Conservation (phyloP, 2,888 invertebrate species). For the Cheilosia impressa region DNA sequence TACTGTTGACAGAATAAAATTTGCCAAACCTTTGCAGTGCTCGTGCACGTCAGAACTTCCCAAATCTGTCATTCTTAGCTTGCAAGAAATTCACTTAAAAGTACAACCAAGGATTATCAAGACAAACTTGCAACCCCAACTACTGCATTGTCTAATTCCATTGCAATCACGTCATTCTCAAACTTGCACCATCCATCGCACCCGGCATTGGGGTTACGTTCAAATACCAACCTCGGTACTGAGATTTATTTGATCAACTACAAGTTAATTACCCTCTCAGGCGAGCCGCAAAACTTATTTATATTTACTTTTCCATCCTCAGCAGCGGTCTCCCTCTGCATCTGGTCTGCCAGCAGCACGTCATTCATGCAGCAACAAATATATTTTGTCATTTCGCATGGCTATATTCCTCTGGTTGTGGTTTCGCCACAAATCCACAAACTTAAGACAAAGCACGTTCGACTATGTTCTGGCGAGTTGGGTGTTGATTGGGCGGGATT, state of each 20-base stretch:
- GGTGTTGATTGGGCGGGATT: slow-evolving; percentile 12
- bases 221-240: slow-evolving; percentile 19
- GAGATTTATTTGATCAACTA: slow-evolving; percentile 65
- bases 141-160: not conserved
- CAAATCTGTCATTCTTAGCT: too few relatives aligned
- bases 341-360: slow-evolving; percentile 9
- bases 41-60: too few relatives aligned
- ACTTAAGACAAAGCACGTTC: slow-evolving; percentile 60
- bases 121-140: not conserved
- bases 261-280: slow-evolving; percentile 71
- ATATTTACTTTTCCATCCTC: slow-evolving; percentile 54
- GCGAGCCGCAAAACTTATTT: slow-evolving; percentile 71
- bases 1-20: too few relatives aligned
- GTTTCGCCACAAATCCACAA: slow-evolving; percentile 47
- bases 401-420: slow-evolving; percentile 31
- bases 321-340: not conserved
- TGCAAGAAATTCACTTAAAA: too few relatives aligned
- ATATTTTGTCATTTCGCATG: slow-evolving; percentile 22
- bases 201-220: slow-evolving; percentile 5
- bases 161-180: not conserved
- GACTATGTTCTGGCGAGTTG: slow-evolving; percentile 2
- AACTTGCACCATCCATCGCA: not conserved
- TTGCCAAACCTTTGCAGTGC: too few relatives aligned
- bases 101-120: too few relatives aligned
- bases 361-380: slow-evolving; percentile 44